Base-by-base conservation (phyloP, 2,797 vertebrate genomes). In the Podargus strigoides region DNA sequence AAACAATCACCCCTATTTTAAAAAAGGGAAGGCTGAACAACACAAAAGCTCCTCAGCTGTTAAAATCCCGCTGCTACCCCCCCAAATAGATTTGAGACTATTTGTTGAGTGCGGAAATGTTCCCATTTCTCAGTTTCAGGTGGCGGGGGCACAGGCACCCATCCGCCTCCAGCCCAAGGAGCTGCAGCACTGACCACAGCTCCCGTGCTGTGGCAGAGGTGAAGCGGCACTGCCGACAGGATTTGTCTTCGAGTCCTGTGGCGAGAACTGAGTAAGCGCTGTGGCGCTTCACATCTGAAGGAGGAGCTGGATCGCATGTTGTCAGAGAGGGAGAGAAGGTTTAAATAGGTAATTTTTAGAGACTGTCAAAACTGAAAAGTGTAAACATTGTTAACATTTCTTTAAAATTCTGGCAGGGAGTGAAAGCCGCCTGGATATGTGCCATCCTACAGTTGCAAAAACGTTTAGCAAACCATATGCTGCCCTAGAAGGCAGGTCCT, bases 321-420 rank as follows among this genome's bases (percentile, higher is more conserved):
- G 72, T 87, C 85, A 91, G 74, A 73, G 46, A 69, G 10, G 30
- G 73, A 93, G 55, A 76, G 46, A 59, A 85, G 70, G 79, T 87
- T 89, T 92, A 90, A 90, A 91, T 22, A 93, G 75, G 81, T 76
- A 85, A 90, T 85, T 95, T 92, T 92, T 87, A 87, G 64, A 92
- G 72, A 46, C 85, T 94, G 80, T 89, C 72, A 92, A 83, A 95
- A 83, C 76, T 49, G 72, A 88, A 82, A 69, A 47, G 85, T 66
- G 76, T 84, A 89, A 95, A 87, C 94, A 90, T 73, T 93, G 90
- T 87, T 93, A 93, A 90, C 81, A 47, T 93, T 72, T 90, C 77
- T 90, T 83, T 91, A 69, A 91, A 92, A 96, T 85, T 68, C 89
- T 86, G 68, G 89, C 89, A 93, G 74, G 76, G 62, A 91, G 46